These are phyloP conservation scores for Agraylea sexmaculata DNA, from an alignment of 1,140 invertebrate genomes.

Conservation along the genomic window DNA sequence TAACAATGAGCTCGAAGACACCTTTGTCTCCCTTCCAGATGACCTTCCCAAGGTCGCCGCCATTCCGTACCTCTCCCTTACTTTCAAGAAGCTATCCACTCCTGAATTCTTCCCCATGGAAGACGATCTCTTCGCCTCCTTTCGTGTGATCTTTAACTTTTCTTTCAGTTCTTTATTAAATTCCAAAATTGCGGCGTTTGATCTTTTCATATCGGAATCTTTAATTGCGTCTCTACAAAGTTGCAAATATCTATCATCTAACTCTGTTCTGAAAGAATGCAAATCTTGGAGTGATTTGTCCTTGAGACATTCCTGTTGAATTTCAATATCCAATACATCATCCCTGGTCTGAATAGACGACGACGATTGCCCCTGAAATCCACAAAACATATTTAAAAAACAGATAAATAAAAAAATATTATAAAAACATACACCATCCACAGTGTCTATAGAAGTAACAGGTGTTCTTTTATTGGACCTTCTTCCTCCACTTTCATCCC, in stretches of 20 bases:
- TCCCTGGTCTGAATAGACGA: slow-evolving; percentile 8
- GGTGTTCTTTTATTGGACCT: slow-evolving; percentile 11
- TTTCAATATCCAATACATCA: slow-evolving; percentile 16
- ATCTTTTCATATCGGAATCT: slow-evolving; percentile 15
- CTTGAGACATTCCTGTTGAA: slow-evolving; percentile 17
- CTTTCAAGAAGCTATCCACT: slow-evolving; percentile 5
- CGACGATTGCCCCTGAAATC: slow-evolving; percentile 13
- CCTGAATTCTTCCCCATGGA: slow-evolving; percentile 8
- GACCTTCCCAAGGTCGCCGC: slow-evolving; percentile 11
- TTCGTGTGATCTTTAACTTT: slow-evolving; percentile 7
- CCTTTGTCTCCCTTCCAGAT: slow-evolving; percentile 10
- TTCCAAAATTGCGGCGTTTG: slow-evolving; percentile 13
- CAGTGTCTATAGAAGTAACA: slow-evolving; percentile 5
- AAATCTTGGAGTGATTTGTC: slow-evolving; percentile 11
- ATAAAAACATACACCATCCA: slow-evolving; percentile 2
- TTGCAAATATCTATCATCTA: slow-evolving; percentile 16
- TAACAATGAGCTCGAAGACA: slow-evolving; percentile 9
- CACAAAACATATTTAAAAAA: no score
- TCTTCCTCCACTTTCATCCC: slow-evolving; percentile 16
- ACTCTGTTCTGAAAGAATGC: background rate
- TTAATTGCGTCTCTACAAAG: slow-evolving; percentile 16
- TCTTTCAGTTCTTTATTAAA: slow-evolving; percentile 15
- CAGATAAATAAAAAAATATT: slow-evolving; percentile 1
- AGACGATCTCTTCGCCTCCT: slow-evolving; percentile 1
- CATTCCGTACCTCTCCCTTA: background rate